phyloP scores from a whole-genome alignment of 2,888 invertebrate species.

The Ptycholaimellus sp. region DNA sequence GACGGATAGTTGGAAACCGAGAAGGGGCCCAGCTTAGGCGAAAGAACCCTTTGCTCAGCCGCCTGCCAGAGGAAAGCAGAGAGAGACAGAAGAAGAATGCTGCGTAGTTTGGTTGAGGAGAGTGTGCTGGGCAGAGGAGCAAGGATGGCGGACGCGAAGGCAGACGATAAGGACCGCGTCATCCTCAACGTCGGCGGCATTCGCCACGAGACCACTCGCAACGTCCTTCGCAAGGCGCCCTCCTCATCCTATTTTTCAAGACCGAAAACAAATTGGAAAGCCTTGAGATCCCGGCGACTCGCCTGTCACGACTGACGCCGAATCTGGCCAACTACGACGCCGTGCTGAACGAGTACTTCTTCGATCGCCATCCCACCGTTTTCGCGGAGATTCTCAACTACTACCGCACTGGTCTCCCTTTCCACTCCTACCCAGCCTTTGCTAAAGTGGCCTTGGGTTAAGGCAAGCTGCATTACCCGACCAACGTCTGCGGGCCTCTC shows the following conservation, averaged over 20 bases:
- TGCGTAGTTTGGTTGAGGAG: no score
- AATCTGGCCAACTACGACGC: slow-evolving; percentile 97
- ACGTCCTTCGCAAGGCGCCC: slow-evolving; percentile 54
- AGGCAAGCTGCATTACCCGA: slow-evolving; percentile 93
- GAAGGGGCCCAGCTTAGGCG: no score
- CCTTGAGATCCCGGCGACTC: background rate
- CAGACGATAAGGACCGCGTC: slow-evolving; percentile 94
- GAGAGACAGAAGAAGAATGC: no score
- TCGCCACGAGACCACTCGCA: slow-evolving; percentile 52
- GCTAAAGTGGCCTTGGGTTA: background rate
- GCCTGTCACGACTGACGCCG: slow-evolving; percentile 50
- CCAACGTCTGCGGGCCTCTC: slow-evolving; percentile 91
- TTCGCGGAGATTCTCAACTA: slow-evolving; percentile 77
- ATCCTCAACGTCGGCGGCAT: slow-evolving; percentile 91
- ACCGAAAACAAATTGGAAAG: background rate
- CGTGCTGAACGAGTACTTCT: slow-evolving; percentile 96
- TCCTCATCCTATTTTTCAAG: no score
- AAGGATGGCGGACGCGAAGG: no score
- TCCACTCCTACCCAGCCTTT: background rate
- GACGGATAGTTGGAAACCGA: no score
- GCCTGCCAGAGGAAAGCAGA: no score
- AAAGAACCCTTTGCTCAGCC: no score
- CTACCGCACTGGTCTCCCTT: slow-evolving; percentile 36
- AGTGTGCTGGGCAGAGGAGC: no score
- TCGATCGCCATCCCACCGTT: slow-evolving; percentile 74